Percentiles rank a stretch among this genome's conserved stretches.
Conservation (phyloP, 2,888 invertebrate genomes). For the Netelia inedita region DNA sequence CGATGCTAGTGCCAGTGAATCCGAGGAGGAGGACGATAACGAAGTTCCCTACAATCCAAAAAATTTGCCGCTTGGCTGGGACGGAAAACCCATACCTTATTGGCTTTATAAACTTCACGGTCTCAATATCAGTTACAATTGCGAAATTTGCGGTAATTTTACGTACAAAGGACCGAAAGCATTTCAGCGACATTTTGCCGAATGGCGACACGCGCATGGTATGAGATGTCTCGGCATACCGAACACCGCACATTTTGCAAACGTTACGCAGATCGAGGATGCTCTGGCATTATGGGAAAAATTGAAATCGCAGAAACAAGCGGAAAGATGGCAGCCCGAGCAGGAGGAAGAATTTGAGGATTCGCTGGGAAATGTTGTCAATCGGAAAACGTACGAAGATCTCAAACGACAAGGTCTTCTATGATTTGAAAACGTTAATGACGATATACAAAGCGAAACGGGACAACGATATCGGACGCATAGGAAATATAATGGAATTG, state of each 20-base stretch:
- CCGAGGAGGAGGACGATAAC: constrained; percentile 95
- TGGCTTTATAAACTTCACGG: constrained; percentile 99
- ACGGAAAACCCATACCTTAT: constrained; percentile 98
- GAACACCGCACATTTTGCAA: constrained; percentile 99
- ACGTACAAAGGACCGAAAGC: constrained; percentile 99
- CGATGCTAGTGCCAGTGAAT: constrained; percentile 93
- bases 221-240: constrained; percentile 99
- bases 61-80: constrained; percentile 99
- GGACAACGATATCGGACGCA: background rate
- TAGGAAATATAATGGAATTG: background rate
- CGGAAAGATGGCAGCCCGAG: constrained; percentile 98
- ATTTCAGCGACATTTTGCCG: constrained; percentile 99
- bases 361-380: constrained; percentile 99
- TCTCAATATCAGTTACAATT: constrained; percentile 98
- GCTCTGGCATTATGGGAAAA: constrained; percentile 99
- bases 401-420: constrained; percentile 98
- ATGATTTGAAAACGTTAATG: constrained; percentile 85
- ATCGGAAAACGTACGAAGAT: constrained; percentile 99
- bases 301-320: constrained; percentile 97
- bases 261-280: constrained; percentile 99
- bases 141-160: constrained; percentile 99
- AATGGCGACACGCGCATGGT: constrained; percentile 95
- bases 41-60: constrained; percentile 99
- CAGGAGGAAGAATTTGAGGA: constrained; percentile 99
- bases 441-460: constrained; percentile 1